Evolutionary conservation across 2,113 vertebrate genomes (phyloP), one percentile per base, ranked within the genome.

Genomic region (Ahaetulla prasina): DNA sequence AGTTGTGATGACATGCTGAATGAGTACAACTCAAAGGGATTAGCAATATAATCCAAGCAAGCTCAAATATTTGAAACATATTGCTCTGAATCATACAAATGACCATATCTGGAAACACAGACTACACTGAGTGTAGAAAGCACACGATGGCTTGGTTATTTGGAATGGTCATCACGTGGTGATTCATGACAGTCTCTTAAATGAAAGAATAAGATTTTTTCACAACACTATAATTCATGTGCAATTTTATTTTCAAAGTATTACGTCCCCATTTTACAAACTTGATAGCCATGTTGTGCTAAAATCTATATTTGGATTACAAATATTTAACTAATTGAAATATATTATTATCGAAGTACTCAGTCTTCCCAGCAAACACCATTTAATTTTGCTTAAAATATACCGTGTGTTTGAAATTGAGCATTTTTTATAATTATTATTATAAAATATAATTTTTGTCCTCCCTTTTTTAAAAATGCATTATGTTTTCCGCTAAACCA

Each of bases 251-350:
- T 91, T 85, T 16, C 25, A 49, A 53, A 80, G n/a, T 10, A 0
- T 49, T 0, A 0, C 0, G n/a, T 52, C 0, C n/a, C 16, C 43
- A 0, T 1, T 6, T 45, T 30, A 68, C 30, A 39, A 35, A 1
- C 47, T 45, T 8, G 8, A 4, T 0, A 0, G 39, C 27, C 0
- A 63, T 49, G 14, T 89, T 8, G 43, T 63, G 55, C 88, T 57
- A 89, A 39, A 89, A 89, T 57, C 35, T 54, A 22, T 35, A 54
- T 8, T 54, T 53, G 54, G 39, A 23, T 88, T 53, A 88, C 8
- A 45, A 16, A 60, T 20, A 39, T 39, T n/a, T 39, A 39, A 43
- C 11, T 54, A 35, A 60, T 30, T 45, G 20, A 80, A 43, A 80
- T 80, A 8, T 80, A 43, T 80, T 35, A 74, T 74, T 8, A 80